phyloP scores from a whole-genome alignment of 2,888 invertebrate species.

The Alloscopus bannaensis region DNA sequence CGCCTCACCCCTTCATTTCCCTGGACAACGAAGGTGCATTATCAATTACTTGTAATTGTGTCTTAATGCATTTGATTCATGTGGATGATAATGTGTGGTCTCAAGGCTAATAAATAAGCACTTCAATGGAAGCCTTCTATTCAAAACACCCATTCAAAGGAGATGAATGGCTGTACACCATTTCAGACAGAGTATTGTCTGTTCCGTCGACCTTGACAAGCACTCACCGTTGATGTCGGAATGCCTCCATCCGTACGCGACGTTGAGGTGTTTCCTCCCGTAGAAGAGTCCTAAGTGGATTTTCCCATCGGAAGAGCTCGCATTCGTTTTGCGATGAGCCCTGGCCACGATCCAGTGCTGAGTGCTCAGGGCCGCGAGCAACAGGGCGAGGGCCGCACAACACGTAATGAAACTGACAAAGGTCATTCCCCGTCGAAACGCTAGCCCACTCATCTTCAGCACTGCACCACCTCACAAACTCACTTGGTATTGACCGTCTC shows the following conservation, averaged over 20 bases:
- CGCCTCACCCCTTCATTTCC: no score
- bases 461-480: no score
- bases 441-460: conserved; percentile 71
- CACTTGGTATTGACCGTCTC: no score
- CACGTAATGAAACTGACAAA: conserved; percentile 89
- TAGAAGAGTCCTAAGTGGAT: conserved; percentile 91
- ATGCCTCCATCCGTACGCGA: conserved; percentile 87
- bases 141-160: no score
- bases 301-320: conserved; percentile 81
- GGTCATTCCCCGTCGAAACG: conserved; percentile 85
- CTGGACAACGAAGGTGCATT: no score
- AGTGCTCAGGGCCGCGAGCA: conserved; percentile 88
- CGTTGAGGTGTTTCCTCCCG: conserved; percentile 88
- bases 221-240: conserved; percentile 87
- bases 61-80: no score
- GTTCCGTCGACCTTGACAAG: not conserved
- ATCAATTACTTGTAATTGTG: no score
- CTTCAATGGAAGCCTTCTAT: no score
- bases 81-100: no score
- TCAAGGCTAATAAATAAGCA: no score
- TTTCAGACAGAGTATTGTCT: no score
- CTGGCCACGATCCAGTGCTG: conserved; percentile 88
- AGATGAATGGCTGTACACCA: no score
- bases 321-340: conserved; percentile 82
- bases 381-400: conserved; percentile 84